Base-by-base conservation (phyloP, 1,140 invertebrate genomes). In the Aphis craccivora region DNA sequence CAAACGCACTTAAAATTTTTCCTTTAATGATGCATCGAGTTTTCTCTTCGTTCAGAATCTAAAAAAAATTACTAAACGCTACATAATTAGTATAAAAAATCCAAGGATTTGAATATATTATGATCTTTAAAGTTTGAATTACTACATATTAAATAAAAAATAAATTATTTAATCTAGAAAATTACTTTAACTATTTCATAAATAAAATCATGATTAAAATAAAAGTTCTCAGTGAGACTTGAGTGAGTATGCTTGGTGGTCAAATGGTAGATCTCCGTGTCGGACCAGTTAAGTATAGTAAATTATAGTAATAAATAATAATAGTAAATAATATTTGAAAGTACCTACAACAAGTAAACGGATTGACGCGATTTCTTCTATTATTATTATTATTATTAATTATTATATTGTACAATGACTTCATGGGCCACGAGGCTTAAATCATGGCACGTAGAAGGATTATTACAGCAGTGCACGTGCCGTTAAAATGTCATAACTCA, bases 311-410 rank as follows among this genome's bases (percentile, higher is more conserved):
- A 45, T 45, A 48, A 18, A 48, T 48, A 48, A 14, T 18, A 0
- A 51, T 51, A 51, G 48, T 51, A 51, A 51, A 51, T 14, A 51
- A 51, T 51, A 37, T 11, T 37, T 20, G 20, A 83, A 40, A 83
- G 37, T 89, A 53, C 87, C 53, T 89, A 53, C 87, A 89, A 89
- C 48, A 53, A 53, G 48, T 89, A 9, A 89, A 89, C 35, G 30
- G 30, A n/a, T 30, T 11, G 23, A 18, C 22, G 8, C 40, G 6
- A 76, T n/a, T 18, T 35, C 37, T 40, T 40, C 37, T 40, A 40
- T 20, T 51, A 81, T 20, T 37, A 30, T 43, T 11, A 84, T 84
- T 51, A 51, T 51, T 51, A 51, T 51, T 51, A 20, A 51, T 51
- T 51, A 51, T 51, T 51, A 20, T 9, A 45, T 14, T 14, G 14